phyloP scores from a whole-genome alignment of 2,888 invertebrate species.

The Xestobium rufovillosum region DNA sequence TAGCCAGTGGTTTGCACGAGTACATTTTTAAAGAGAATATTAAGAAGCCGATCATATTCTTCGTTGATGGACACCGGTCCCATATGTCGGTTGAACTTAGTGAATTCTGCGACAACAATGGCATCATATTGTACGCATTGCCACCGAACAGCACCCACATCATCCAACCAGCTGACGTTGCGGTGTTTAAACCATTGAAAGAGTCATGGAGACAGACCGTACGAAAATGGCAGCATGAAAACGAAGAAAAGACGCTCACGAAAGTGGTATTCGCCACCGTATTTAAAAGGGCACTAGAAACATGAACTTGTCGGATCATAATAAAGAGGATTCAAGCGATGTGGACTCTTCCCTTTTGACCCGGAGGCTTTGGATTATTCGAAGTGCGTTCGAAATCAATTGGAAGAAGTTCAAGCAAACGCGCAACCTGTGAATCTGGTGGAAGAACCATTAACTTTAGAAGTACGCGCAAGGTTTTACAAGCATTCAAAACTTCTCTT shows the following conservation, averaged over 20 bases:
- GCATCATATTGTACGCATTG: conserved; percentile 27
- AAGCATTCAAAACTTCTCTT: too few relatives aligned
- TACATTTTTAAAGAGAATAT: conserved; percentile 20
- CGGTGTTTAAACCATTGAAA: conserved; percentile 29
- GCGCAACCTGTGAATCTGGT: too few relatives aligned
- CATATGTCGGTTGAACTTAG: conserved; percentile 26
- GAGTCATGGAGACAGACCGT: conserved; percentile 27
- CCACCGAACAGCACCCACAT: conserved; percentile 28
- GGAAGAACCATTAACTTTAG: too few relatives aligned
- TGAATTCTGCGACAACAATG: conserved; percentile 25
- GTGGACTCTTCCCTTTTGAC: conserved; percentile 20
- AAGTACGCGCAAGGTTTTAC: too few relatives aligned
- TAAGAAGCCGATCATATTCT: conserved; percentile 24
- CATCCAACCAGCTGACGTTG: conserved; percentile 30
- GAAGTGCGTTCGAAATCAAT: too few relatives aligned
- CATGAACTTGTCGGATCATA: conserved; percentile 18
- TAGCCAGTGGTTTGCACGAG: conserved; percentile 22
- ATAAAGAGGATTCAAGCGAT: conserved; percentile 19
- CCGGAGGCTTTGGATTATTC: conserved; percentile 18
- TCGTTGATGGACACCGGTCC: conserved; percentile 29
- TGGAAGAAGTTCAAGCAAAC: too few relatives aligned
- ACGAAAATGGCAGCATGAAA: conserved; percentile 23
- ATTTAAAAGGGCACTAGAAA: conserved; percentile 19
- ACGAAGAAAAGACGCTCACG: conserved; percentile 20
- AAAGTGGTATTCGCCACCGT: conserved; percentile 27